These are phyloP conservation scores for Laspeyria flexula DNA, from an alignment of 2,888 invertebrate genomes.

Conservation along the genomic window DNA sequence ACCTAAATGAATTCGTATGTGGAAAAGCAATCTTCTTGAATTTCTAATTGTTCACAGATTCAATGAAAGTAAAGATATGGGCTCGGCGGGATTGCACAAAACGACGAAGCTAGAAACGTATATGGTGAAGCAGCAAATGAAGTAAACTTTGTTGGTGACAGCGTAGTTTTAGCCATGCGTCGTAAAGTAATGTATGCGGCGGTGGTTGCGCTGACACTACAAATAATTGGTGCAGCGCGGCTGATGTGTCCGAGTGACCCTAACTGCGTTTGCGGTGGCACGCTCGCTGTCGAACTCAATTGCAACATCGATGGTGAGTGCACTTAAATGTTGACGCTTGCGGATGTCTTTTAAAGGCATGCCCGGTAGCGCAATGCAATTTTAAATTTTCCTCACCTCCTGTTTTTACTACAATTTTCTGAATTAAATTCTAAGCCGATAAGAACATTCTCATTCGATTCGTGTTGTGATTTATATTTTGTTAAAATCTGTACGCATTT, in stretches of 20 bases:
- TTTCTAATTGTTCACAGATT: conserved; percentile 56
- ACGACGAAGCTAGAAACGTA: conserved; percentile 38
- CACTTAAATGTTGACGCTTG: conserved; percentile 52
- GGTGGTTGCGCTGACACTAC: conserved; percentile 66
- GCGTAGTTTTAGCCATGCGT: conserved; percentile 58
- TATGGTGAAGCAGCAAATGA: conserved; percentile 35
- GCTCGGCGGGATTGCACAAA: conserved; percentile 28
- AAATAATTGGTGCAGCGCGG: conserved; percentile 72
- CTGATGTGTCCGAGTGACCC: conserved; percentile 77
- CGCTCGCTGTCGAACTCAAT: conserved; percentile 78
- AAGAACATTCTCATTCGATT: conserved; percentile 17
- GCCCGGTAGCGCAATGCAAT: conserved; percentile 7
- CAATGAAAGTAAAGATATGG: conserved; percentile 44
- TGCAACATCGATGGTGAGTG: conserved; percentile 82
- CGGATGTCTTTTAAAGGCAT: conserved; percentile 46
- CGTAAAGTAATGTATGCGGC: conserved; percentile 65
- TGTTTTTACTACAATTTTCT: conserved; percentile 7
- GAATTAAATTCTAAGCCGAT: conserved; percentile 20
- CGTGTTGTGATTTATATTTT: conserved; percentile 9
- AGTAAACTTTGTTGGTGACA: conserved; percentile 47
- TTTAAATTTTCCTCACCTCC: conserved; percentile 14
- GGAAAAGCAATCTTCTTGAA: conserved; percentile 33
- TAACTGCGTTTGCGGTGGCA: conserved; percentile 82
- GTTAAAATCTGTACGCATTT: background rate
- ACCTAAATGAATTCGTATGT: conserved; percentile 47